Evolutionary conservation across 2,888 invertebrate species (phyloP).

Genomic region (Horisme vitalbata): DNA sequence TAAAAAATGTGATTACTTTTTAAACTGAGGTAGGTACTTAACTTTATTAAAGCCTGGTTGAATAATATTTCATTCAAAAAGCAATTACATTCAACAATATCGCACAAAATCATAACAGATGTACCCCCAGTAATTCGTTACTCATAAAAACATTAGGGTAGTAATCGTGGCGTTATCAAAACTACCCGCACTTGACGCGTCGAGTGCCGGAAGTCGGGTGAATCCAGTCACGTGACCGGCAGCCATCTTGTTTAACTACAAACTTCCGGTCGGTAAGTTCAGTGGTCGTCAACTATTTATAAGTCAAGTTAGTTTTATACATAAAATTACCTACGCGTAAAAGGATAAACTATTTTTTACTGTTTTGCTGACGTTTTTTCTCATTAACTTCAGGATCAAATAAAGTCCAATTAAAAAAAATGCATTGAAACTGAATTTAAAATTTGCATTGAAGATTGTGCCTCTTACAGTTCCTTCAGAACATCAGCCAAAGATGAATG

Average conservation of each 20-base stretch:
- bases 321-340: neutral
- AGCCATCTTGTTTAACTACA: constrained; percentile 78
- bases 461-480: no score
- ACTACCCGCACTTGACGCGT: constrained; percentile 77
- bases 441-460: no score
- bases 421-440: no score
- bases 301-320: constrained; percentile 1
- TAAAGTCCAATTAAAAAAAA: no score
- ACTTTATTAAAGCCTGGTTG: neutral
- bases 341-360: no score
- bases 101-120: constrained; percentile 68
- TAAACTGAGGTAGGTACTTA: no score
- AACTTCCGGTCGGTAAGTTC: constrained; percentile 68
- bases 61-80: constrained; percentile 2
- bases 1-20: no score
- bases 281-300: constrained; percentile 58
- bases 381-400: no score
- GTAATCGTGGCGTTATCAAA: constrained; percentile 70
- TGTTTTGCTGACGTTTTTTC: no score
- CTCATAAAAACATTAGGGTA: constrained; percentile 58
- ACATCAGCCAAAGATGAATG: no score
- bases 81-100: constrained; percentile 9
- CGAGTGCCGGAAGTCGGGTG: constrained; percentile 76
- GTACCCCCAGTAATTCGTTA: constrained; percentile 53
- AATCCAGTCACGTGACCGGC: constrained; percentile 77